Conservation (phyloP, 2,888 invertebrate species). For the Aspidiotus rigidus region DNA sequence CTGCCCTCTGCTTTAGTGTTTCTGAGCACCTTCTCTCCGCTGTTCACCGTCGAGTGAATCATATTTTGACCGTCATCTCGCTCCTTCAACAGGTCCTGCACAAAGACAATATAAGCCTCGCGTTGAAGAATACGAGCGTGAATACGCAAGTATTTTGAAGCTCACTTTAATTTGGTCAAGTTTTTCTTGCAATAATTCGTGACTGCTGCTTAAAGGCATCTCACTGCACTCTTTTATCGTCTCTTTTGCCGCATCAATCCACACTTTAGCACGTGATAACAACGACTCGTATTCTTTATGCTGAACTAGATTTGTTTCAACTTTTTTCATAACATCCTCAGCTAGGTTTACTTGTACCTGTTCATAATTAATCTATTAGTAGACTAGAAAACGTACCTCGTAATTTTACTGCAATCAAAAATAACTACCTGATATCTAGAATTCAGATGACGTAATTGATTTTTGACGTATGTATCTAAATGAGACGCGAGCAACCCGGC, state of each 20-base stretch:
- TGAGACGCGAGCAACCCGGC: constrained; percentile 69
- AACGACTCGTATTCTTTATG: constrained; percentile 72
- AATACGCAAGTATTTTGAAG: not conserved
- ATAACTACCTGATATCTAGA: constrained; percentile 63
- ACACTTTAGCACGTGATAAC: constrained; percentile 63
- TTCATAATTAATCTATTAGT: constrained; percentile 23
- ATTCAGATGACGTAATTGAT: constrained; percentile 74
- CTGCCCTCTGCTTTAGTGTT: constrained; percentile 82
- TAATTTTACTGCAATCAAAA: constrained; percentile 5
- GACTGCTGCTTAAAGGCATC: constrained; percentile 64
- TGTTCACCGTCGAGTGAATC: constrained; percentile 76
- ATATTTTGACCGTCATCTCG: constrained; percentile 81
- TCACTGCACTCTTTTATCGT: constrained; percentile 72
- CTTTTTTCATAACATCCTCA: constrained; percentile 81
- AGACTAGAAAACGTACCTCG: constrained; percentile 1
- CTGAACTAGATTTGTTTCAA: constrained; percentile 77
- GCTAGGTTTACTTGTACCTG: constrained; percentile 72
- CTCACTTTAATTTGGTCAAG: constrained; percentile 50
- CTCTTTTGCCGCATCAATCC: constrained; percentile 80
- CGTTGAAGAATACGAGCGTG: not conserved
- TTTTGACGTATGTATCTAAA: constrained; percentile 76
- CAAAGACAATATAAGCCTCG: too few species aligned
- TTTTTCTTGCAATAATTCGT: constrained; percentile 71
- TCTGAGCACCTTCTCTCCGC: constrained; percentile 78
- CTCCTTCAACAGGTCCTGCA: constrained; percentile 64